phyloP scores from a whole-genome alignment of 2,888 invertebrate genomes.

The Cylindroiulus punctatus region DNA sequence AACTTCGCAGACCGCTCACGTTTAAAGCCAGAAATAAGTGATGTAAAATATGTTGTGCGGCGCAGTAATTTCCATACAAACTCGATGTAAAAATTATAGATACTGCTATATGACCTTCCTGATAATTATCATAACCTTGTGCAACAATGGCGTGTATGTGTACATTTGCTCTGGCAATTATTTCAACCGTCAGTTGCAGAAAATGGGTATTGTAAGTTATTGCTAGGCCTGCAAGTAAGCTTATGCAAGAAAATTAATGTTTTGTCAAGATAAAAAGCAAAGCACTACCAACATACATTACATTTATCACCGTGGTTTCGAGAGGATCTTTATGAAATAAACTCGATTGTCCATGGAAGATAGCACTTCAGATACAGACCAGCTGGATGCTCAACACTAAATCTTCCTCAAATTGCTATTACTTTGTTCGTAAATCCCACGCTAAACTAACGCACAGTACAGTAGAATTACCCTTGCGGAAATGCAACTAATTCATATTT shows the following conservation, averaged over 20 bases:
- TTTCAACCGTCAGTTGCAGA: constrained; percentile 23
- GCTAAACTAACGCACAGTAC: no score
- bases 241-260: constrained; percentile 39
- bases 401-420: background rate
- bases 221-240: background rate
- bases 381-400: background rate
- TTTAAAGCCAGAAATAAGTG: background rate
- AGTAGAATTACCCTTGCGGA: no score
- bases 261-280: constrained; percentile 6
- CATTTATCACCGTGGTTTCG: background rate
- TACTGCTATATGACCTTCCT: background rate
- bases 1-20: background rate
- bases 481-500: no score
- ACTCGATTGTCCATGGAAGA: background rate
- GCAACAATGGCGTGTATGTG: background rate
- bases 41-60: background rate
- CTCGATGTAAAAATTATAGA: background rate
- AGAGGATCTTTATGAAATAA: constrained; percentile 16
- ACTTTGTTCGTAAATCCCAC: no score
- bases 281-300: background rate
- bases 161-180: background rate
- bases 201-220: constrained; percentile 7
- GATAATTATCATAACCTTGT: background rate
- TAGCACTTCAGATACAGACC: constrained; percentile 6
- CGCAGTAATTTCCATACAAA: background rate